A percentile compares a stretch with the other conserved stretches of the same genome.
These are phyloP conservation scores for Baccha elongata DNA, from an alignment of 2,888 invertebrate species.

Conservation along the genomic window DNA sequence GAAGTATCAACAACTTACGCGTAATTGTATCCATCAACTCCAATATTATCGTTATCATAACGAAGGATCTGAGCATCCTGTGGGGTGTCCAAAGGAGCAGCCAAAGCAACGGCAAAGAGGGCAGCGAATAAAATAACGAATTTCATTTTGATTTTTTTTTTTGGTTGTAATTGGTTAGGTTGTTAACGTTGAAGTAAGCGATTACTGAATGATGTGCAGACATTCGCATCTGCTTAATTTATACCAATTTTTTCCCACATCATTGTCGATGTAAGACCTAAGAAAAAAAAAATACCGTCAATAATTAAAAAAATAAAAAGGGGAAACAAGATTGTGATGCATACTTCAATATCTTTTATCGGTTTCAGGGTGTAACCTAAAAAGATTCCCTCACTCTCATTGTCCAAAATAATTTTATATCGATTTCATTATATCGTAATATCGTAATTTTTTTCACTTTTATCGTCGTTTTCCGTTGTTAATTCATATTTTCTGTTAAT, in stretches of 20 bases:
- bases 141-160: conserved; percentile 77
- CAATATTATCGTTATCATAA: conserved; percentile 84
- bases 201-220: conserved; percentile 67
- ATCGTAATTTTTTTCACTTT: neutral
- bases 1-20: conserved; percentile 84
- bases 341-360: neutral
- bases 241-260: conserved; percentile 36
- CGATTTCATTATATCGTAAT: conserved; percentile 2
- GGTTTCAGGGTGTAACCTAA: conserved; percentile 6
- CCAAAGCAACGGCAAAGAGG: conserved; percentile 77
- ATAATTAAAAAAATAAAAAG: neutral
- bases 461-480: neutral
- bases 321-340: conserved; percentile 43
- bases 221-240: conserved; percentile 66
- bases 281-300: neutral
- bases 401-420: neutral
- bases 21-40: conserved; percentile 85
- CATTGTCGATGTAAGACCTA: conserved; percentile 11
- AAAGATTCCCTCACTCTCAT: conserved; percentile 6
- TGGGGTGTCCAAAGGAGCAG: conserved; percentile 77
- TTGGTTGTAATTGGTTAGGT: neutral
- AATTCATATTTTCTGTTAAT: neutral
- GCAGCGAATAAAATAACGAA: conserved; percentile 78
- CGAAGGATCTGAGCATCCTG: conserved; percentile 77
- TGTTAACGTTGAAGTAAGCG: conserved; percentile 57